Base-by-base conservation (phyloP, 2,113 vertebrate genomes). In the Peromyscus polionotus region DNA sequence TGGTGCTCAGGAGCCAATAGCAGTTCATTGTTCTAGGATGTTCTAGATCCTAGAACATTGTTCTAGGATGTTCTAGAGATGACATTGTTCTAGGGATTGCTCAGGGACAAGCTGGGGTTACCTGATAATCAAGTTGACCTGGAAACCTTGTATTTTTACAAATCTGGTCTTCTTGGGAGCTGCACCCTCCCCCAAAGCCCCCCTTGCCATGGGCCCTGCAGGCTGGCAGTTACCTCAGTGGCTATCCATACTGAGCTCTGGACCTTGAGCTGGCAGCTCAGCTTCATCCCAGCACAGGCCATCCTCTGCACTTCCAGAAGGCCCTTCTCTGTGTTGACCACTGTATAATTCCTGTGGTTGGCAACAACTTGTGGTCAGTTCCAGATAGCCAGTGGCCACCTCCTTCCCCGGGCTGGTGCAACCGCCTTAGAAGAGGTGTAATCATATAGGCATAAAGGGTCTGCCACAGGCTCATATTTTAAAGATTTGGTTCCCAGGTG, bases 261-360 rank as follows among this genome's bases (percentile, higher is more conserved):
- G 88, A 99, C 98, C 98, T 99, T 99, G 92, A 99, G 97, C 42
- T 99, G 99, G 94, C 99, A 99, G 98, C 99, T 99, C 6, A 99
- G 98, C 87, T 95, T 99, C 98, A 99, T 98, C 26, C 99, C 99
- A 0, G 99, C 98, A 87, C 99, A 99, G 61, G 96, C 96, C 99
- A 99, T 99, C 96, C 99, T 98, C 98, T 99, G 99, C 91, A 99
- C 99, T 93, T 99, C 99, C 98, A 99, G 92, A 83, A 99, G 98
- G 51, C 99, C 99, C 73, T 99, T 99, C 97, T 99, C 99, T 0
- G 99, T 98, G 93, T 99, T 99, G 95, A 99, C 99, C 97, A 99
- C 99, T 0, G 99, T 99, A 99, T 99, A 99, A 98, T 99, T 99
- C 98, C 99, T 99, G 65, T 14, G 98, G 93, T 22, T 1, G 13